Evolutionary conservation across 2,888 invertebrate genomes (phyloP), one percentile per base, ranked within the genome.

Genomic region (Sphaerophoria taeniata): DNA sequence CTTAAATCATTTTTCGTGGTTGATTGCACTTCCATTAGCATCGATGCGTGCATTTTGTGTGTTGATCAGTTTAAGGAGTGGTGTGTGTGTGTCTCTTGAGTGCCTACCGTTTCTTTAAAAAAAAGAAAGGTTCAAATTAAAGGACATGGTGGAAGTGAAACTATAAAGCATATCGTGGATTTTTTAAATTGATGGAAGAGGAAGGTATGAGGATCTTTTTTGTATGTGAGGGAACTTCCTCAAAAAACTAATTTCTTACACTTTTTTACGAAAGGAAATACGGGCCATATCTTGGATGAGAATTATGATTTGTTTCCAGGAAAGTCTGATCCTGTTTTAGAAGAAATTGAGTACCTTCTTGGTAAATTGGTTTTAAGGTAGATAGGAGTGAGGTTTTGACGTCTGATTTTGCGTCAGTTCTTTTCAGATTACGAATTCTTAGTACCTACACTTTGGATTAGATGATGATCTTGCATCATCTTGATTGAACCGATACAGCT

Each of bases 1-100:
- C 75, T 87, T 87, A 87, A 87, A 87, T 86, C 83, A 87, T 87
- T 88, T 88, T 88, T 87, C 87, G 83, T 87, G 87, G 76, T 77
- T 86, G 83, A 88, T 83, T 77, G 87, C 87, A 82, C 81, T 80
- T 79, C 81, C 85, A 85, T 85, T 85, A 81, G 73, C 72, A 65
- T 67, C 71, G 79, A 84, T 79, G 78, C 70, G 79, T 82, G 82
- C 33, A 69, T 53, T 67, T 78, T 49, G 55, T 72, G 72, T 72
- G 73, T 39, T 56, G 61, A 74, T 82, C 60, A 39, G 69, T 75
- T 24, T 47, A 65, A 72, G 24, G 16, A 71, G 67, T 53, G 5
- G 31, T 43, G 12, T 31, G 36, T 11, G 16, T 4, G 14, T 58
- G 12, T 53, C 47, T 43, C 47, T 55, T 60, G 67, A n/a, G 43